Base-by-base conservation (phyloP, 1,140 invertebrate species). In the Copidosoma floridanum region DNA sequence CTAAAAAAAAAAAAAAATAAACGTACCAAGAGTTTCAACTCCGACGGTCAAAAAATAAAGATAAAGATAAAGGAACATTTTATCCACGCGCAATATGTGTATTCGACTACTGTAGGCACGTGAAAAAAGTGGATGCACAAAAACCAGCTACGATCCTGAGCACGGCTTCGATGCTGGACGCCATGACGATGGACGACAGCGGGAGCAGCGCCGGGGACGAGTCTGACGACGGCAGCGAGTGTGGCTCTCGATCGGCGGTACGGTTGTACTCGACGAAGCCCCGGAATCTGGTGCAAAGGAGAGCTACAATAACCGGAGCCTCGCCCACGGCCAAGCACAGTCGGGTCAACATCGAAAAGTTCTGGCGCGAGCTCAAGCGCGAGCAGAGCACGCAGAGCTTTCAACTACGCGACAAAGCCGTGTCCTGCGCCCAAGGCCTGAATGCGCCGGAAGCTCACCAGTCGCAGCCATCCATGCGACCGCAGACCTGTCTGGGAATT, bases 231-330 rank as follows among this genome's bases (percentile, higher is more conserved):
- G 72, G 74, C 29, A 73, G 72, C 18, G 76, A 78, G 66, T 65
- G 69, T 11, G 77, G 79, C 21, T 70, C 72, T 14, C 68, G 72
- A 5, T 71, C 75, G 23, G 72, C 72, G 2, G 69, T 82, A 16
- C 79, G 85, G 20, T 66, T 92, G 63, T 92, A 90, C 69, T 85
- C 89, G 21, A 85, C 89, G 1, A 91, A 91, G 72, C 90, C 90
- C 21, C 82, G 88, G 35, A 84, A 87, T 21, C 80, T 84, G 56
- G 86, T 92, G 18, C 91, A 92, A 75, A 83, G 94, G 11, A 80
- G 94, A 23, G 92, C 94, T 48, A 94, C 93, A 5, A 93, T 95
- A 65, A 92, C 92, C 65, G 92, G 93, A 7, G 90, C 88, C 44
- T 91, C 87, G 62, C 89, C 91, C 14, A 87, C 85, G 3, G 81